Percentiles rank a stretch among this genome's conserved stretches.
These are phyloP conservation scores for Adelges cooleyi DNA, from an alignment of 1,140 invertebrate genomes.

Conservation along the genomic window DNA sequence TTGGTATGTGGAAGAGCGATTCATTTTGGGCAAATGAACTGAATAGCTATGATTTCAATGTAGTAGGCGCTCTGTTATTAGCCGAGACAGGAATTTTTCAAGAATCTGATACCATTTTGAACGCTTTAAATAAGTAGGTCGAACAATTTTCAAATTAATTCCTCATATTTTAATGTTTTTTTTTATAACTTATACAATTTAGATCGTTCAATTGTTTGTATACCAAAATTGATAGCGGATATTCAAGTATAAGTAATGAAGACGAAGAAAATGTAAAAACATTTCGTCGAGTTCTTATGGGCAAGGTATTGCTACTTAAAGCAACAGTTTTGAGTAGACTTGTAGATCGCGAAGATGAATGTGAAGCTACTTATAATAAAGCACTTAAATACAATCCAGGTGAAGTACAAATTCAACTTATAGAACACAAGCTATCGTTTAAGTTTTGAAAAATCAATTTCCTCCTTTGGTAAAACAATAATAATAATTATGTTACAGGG, in stretches of 20 bases:
- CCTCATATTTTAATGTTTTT: background rate
- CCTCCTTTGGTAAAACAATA: too few species aligned
- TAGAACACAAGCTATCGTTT: background rate
- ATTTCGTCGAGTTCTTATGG: background rate
- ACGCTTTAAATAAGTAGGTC: constrained; percentile 15
- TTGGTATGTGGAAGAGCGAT: background rate
- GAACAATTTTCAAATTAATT: background rate
- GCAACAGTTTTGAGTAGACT: constrained; percentile 4
- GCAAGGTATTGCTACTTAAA: constrained; percentile 20
- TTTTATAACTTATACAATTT: background rate
- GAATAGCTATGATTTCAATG: constrained; percentile 14
- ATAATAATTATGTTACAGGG: background rate
- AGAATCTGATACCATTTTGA: constrained; percentile 9
- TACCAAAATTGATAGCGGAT: background rate
- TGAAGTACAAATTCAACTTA: background rate
- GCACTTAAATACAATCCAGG: constrained; percentile 8
- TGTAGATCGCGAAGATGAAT: background rate
- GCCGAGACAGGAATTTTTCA: background rate
- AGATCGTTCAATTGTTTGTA: constrained; percentile 18
- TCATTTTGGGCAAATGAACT: constrained; percentile 19
- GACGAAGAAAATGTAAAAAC: background rate
- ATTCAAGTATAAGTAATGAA: background rate
- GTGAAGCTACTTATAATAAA: constrained; percentile 5
- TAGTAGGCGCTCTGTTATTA: constrained; percentile 5
- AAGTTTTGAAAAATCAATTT: too few species aligned